Conservation (phyloP, 1,140 invertebrate genomes). For the Caenorhabditis tropicalis region DNA sequence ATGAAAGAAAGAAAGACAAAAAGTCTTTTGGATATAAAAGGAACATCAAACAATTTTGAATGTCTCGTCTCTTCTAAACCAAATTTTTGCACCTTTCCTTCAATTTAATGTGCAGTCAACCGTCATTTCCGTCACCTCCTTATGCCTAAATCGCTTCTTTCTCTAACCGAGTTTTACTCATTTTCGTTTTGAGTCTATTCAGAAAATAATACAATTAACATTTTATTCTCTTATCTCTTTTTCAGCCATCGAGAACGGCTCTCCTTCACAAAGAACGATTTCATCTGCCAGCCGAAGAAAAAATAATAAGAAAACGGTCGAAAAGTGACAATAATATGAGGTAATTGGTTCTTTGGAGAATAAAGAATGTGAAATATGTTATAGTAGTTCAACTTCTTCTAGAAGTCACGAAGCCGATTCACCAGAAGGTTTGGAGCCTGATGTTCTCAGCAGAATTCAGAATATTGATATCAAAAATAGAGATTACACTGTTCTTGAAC, state of each 20-base stretch:
- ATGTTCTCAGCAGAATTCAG: conserved; percentile 27
- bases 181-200: background rate
- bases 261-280: conserved; percentile 22
- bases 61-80: too few species aligned
- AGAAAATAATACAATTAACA: background rate
- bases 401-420: conserved; percentile 2
- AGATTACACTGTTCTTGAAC: conserved; percentile 59
- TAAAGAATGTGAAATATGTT: too few species aligned
- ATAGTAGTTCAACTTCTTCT: conserved; percentile 38
- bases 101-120: conserved; percentile 9
- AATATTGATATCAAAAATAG: conserved; percentile 4
- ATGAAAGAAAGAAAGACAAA: background rate
- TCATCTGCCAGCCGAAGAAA: conserved; percentile 11
- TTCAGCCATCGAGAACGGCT: conserved; percentile 18
- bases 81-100: background rate
- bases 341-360: too few species aligned
- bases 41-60: too few species aligned
- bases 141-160: background rate
- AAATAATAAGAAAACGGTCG: background rate
- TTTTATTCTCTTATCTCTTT: background rate
- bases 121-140: background rate
- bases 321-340: conserved; percentile 20
- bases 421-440: background rate
- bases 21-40: too few species aligned
- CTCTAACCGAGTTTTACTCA: background rate